Evolutionary conservation across 1,140 invertebrate species (phyloP), one percentile per base, ranked within the genome.

Genomic region (Ips typographus): DNA sequence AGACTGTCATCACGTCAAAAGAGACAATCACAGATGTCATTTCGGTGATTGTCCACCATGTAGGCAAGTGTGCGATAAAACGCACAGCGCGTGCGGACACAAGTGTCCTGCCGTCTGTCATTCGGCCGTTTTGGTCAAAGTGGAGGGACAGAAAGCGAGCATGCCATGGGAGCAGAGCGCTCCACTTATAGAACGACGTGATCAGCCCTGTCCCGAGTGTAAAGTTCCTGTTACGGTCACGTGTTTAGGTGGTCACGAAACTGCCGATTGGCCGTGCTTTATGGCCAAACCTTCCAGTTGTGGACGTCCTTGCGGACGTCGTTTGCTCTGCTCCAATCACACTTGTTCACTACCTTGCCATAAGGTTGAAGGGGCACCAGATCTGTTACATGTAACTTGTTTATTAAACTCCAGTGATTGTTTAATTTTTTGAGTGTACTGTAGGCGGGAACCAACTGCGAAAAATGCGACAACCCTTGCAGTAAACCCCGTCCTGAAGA

Each of bases 31-130:
- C 79, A 84, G 84, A 39, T 98, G 95, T 78, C 95, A 98, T 80
- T 93, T 93, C 79, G 92, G 91, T 0, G 84, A 88, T 6, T 98
- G 95, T 82, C 94, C 94, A 4, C 87, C 90, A 0, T 98, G 95
- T 79, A 83, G 82, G 44, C 88, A 91, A 75, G 81, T 87, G 8
- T 97, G 95, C 80, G 82, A 81, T 0, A 88, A 90, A 74, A 68
- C 72, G 1, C 77, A 84, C 6, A 77, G 82, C 40, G 78, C 74
- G n/a, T 98, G 95, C 83, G 82, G 82, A 1, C 95, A 98, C 80
- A 77, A 80, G 0, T 98, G 95, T 81, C 84, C 85, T 52, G 84
- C 84, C 1, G 70, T 81, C 36, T 98, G 96, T 80, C 96, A 98
- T 80, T 87, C 90, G 41, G 88, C 89, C 74, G 89, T 95, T 4